Evolutionary conservation across 2,797 vertebrate genomes (phyloP).

Genomic region (Epinephelus coioides): DNA sequence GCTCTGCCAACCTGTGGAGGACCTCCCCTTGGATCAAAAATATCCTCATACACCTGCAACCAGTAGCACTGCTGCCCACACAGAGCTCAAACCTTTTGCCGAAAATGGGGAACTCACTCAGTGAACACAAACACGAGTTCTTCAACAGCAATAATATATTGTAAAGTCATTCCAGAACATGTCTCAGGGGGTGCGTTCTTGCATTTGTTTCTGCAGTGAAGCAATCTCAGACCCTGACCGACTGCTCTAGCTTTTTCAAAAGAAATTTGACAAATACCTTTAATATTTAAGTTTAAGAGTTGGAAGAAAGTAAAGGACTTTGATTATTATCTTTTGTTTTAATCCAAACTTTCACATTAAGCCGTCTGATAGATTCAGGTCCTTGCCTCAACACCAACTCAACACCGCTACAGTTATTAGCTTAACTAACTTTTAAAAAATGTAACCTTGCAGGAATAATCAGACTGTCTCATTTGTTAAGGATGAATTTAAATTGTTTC

Average conservation of each 20-base stretch:
- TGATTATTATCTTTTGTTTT: neutral
- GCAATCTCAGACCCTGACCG: too few relatives aligned
- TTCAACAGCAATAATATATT: neutral
- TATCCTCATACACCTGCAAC: neutral
- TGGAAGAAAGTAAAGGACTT: neutral
- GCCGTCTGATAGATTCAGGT: too few relatives aligned
- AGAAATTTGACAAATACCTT: neutral
- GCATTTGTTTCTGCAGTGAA: too few relatives aligned
- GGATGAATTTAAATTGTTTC: too few relatives aligned
- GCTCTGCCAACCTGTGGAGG: constrained; percentile 64
- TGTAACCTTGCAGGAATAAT: too few relatives aligned
- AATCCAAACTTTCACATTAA: too few relatives aligned
- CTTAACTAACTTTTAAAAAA: too few relatives aligned
- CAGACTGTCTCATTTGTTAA: too few relatives aligned
- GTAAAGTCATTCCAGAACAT: neutral
- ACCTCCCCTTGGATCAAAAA: constrained; percentile 24
- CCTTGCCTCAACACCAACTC: too few relatives aligned
- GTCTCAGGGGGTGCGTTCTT: neutral
- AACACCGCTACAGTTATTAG: too few relatives aligned
- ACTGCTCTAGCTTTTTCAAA: too few relatives aligned
- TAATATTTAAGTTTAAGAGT: neutral
- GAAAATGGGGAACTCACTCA: neutral
- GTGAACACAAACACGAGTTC: neutral
- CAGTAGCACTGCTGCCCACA: neutral
- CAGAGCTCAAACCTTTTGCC: constrained; percentile 55